phyloP scores from a whole-genome alignment of 2,113 vertebrate genomes.

The Dermatemys mawii region DNA sequence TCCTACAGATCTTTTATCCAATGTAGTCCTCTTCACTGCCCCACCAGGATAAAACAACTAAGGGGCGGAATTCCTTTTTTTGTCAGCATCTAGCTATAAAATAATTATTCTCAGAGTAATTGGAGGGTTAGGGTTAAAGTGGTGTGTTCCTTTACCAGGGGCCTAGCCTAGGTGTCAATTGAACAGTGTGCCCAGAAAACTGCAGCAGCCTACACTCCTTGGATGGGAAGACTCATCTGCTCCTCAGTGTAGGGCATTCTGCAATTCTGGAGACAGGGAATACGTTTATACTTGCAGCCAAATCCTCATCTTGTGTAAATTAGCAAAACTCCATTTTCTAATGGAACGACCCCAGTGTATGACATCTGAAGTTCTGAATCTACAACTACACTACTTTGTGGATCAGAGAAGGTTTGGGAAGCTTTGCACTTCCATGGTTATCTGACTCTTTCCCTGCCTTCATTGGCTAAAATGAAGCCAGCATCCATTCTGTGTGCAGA shows the following conservation, averaged over 20 bases:
- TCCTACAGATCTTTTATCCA: not conserved
- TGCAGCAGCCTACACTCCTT: not conserved
- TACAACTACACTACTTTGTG: fast-evolving
- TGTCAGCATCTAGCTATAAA: not conserved
- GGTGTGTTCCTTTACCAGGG: not conserved
- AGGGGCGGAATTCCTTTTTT: not conserved
- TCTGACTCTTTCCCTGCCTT: not conserved
- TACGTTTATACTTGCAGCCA: fast-evolving
- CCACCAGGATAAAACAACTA: not conserved
- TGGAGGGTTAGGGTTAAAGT: not conserved
- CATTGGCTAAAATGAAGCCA: not conserved
- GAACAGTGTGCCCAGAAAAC: not conserved
- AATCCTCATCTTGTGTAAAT: not conserved
- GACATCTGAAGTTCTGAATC: not conserved
- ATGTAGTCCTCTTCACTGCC: not conserved
- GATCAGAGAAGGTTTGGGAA: not conserved
- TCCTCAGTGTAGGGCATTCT: not conserved
- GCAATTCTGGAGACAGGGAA: not conserved
- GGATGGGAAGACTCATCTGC: not conserved
- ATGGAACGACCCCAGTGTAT: not conserved
- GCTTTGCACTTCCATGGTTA: not conserved
- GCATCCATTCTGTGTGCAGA: not conserved
- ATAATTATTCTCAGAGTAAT: not conserved
- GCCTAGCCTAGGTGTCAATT: not conserved
- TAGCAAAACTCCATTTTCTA: not conserved